These are phyloP conservation scores for Epinotia brunnichana DNA, from an alignment of 2,888 invertebrate genomes.

Conservation along the genomic window DNA sequence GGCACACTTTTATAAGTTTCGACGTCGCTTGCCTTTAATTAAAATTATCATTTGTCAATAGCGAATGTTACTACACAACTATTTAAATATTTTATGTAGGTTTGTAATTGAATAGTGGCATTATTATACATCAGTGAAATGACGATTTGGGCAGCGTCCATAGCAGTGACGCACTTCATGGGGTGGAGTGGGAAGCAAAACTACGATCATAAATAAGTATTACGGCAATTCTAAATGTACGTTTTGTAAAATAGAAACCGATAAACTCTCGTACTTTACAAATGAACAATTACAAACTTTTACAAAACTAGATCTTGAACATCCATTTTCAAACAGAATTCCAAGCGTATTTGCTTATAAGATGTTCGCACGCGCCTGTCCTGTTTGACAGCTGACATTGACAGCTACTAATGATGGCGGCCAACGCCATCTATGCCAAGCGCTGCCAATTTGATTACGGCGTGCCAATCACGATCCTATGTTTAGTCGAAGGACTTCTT, in stretches of 20 bases:
- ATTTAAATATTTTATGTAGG: too few species aligned
- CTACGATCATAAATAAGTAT: too few species aligned
- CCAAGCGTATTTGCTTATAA: constrained; percentile 22
- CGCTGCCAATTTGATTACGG: constrained; percentile 47
- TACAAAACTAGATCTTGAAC: neutral
- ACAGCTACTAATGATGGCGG: constrained; percentile 62
- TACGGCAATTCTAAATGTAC: too few species aligned
- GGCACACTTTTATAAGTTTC: constrained; percentile 63
- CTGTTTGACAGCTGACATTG: constrained; percentile 56
- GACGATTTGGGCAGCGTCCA: neutral
- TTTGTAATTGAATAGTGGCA: neutral
- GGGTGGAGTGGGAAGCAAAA: too few species aligned
- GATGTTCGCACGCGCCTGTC: constrained; percentile 43
- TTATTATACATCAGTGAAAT: neutral
- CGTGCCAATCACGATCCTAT: constrained; percentile 42
- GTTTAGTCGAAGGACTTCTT: constrained; percentile 40
- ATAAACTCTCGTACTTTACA: neutral
- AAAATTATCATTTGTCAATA: constrained; percentile 63
- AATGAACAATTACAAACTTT: neutral
- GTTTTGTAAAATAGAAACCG: too few species aligned
- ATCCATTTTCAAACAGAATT: constrained; percentile 2
- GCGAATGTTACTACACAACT: constrained; percentile 37
- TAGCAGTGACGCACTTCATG: neutral
- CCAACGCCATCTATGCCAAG: constrained; percentile 54
- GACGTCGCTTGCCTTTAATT: constrained; percentile 63